Evolutionary conservation across 2,113 vertebrate genomes (phyloP).

Genomic region (Corynorhinus townsendii): DNA sequence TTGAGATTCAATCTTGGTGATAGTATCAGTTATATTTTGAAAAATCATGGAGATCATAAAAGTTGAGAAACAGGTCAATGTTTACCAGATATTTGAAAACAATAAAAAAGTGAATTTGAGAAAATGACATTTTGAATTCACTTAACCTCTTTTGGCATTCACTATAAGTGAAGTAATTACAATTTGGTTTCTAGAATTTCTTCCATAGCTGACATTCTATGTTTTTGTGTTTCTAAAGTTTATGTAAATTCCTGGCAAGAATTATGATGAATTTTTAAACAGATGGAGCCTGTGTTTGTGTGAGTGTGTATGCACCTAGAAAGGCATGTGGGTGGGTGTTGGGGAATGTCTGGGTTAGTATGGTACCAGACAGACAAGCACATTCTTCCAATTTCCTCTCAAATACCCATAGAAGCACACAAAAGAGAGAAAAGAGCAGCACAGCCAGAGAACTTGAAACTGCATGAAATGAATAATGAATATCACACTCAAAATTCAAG

Average conservation of each 20-base stretch:
- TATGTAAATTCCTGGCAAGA: not conserved
- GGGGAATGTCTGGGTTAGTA: not conserved
- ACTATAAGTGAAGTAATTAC: not conserved
- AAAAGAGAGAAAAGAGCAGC: not conserved
- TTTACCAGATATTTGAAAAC: not conserved
- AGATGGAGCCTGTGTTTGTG: not conserved
- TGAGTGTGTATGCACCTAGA: not conserved
- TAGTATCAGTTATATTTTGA: not conserved
- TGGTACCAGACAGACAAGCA: not conserved
- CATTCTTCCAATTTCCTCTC: not conserved
- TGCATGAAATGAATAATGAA: not conserved
- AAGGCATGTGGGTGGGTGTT: not conserved
- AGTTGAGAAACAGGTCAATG: not conserved
- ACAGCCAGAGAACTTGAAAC: not conserved
- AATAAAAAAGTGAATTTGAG: not conserved
- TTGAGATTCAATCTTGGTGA: not conserved
- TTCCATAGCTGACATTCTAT: not conserved
- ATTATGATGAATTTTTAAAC: not conserved
- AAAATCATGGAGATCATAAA: not conserved
- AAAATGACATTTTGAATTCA: not conserved
- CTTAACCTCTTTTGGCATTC: not conserved
- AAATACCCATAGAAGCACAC: not conserved
- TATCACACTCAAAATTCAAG: not conserved
- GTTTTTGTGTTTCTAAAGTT: not conserved
- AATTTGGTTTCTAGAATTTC: not conserved